Base-by-base conservation (phyloP, 2,113 vertebrate genomes). In the Sapajus apella region DNA sequence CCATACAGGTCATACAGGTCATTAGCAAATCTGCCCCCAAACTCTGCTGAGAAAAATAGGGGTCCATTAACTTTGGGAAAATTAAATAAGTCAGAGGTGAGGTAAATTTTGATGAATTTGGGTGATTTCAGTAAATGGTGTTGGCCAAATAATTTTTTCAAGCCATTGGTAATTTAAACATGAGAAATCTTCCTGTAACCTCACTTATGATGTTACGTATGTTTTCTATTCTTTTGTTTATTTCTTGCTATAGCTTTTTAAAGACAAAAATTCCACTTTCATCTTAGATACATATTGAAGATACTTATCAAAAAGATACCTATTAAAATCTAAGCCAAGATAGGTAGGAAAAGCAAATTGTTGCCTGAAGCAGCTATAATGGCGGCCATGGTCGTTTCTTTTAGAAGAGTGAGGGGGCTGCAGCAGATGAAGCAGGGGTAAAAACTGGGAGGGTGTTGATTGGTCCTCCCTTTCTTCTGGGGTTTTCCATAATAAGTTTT, bases 201-300 rank as follows among this genome's bases (percentile, higher is more conserved):
- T 90, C 52, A 43, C 18, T 27, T 82, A 47, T 43, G 18, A 64
- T 89, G 58, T 6, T 58, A n/a, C 3, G 66, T 81, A 23, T 64
- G 45, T 56, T 80, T 94, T 94, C 35, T 73, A 43, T 83, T 88
- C 10, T 40, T 84, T 70, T 88, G n/a, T 87, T 87, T 88, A 40
- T 87, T 87, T 90, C 68, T 12, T 40, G 17, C 3, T 25, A 5
- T 64, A 84, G 13, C 14, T 88, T 83, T 97, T 86, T 82, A 8
- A 82, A 47, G 27, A 37, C 7, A 92, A 85, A 79, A 56, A 0
- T 55, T 70, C 82, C 18, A 32, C 7, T 64, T 82, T 86, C 80
- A 8, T 58, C 40, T 86, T n/a, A 52, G 8, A 50, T 14, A 68
- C 14, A 66, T 90, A 75, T 81, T 94, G 80, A 87, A 91, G 37